Evolutionary conservation across 2,888 invertebrate genomes (phyloP), one percentile per base, ranked within the genome.

Genomic region (Caenorhabditis afra): DNA sequence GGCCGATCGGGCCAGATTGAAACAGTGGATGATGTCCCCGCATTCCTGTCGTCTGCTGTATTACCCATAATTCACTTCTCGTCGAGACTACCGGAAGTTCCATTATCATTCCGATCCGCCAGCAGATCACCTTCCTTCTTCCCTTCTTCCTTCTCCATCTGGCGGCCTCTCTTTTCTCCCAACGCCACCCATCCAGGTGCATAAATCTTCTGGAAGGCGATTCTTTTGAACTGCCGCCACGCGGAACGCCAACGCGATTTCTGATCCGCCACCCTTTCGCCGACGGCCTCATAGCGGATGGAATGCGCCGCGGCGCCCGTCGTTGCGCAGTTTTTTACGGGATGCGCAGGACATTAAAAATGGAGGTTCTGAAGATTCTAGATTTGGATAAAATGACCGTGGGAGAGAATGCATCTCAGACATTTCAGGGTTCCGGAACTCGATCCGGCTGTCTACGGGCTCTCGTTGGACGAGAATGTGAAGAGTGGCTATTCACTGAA

Each of bases 351-450:
- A 18, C 44, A 61, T 53, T 37, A 47, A 18, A 20, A 45, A 57
- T 7, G 10, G 45, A 23, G 44, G 14, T 12, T n/a, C 20, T 41
- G 45, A 45, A n/a, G 44, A 23, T 20, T 44, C 39, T 39, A 22
- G 41, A 57, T 22, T 58, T 41, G 58, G 22, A 45, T 58, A 23
- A 50, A 20, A 12, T 12, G 2, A 3, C 7, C 4, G 2, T 50
- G 29, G 29, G 12, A n/a, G 49, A 49, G 22, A 22, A 10, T 12
- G 49, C 3, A 29, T 23, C 14, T 35, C 14, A 53, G 44, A 39
- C 16, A n/a, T 79, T 81, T 61, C 59, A 87, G 86, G 37, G 86
- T 89, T 1, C 82, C 85, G 10, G 89, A 89, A 55, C 73, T 89
- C 55, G 76, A 87, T 52, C 87, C 86, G 11, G 75, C 71, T 1